Percentiles rank a stretch among this genome's conserved stretches.
phyloP scores from a whole-genome alignment of 2,888 invertebrate genomes.

The Thyatira batis region DNA sequence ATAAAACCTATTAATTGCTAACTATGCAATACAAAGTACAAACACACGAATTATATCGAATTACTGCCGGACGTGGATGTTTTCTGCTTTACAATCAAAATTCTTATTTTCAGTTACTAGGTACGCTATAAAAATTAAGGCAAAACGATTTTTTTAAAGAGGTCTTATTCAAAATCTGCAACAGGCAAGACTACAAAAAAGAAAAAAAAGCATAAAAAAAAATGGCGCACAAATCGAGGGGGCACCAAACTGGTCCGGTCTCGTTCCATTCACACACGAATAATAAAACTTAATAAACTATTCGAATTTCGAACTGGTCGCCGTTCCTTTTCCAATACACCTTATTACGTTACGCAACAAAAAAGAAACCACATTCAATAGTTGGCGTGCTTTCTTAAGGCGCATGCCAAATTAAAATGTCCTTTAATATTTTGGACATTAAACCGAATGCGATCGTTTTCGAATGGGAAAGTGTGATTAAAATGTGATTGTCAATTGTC shows the following conservation, averaged over 20 bases:
- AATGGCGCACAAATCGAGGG: conserved; percentile 7
- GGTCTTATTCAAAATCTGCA: no score
- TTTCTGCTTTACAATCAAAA: background rate
- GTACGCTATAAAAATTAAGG: background rate
- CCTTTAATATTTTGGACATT: conserved; percentile 43
- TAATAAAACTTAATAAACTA: conserved; percentile 33
- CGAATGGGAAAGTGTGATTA: conserved; percentile 9
- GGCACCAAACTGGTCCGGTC: conserved; percentile 33
- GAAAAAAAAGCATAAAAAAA: background rate
- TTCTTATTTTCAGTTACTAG: background rate
- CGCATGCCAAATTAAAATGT: conserved; percentile 43
- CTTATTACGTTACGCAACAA: conserved; percentile 56
- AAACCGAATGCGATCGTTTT: conserved; percentile 7
- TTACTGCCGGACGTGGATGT: background rate
- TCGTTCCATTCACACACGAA: conserved; percentile 34
- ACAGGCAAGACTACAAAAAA: no score
- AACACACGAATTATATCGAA: background rate
- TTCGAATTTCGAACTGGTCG: conserved; percentile 8
- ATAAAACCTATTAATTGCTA: background rate
- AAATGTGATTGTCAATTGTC: conserved; percentile 8
- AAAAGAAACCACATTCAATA: conserved; percentile 61
- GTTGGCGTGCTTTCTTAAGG: conserved; percentile 49
- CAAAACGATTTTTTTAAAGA: background rate
- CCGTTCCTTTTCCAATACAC: conserved; percentile 27
- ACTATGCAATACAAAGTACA: background rate